Base-by-base conservation (phyloP, 2,797 vertebrate species). In the Tiaroga cobitis region DNA sequence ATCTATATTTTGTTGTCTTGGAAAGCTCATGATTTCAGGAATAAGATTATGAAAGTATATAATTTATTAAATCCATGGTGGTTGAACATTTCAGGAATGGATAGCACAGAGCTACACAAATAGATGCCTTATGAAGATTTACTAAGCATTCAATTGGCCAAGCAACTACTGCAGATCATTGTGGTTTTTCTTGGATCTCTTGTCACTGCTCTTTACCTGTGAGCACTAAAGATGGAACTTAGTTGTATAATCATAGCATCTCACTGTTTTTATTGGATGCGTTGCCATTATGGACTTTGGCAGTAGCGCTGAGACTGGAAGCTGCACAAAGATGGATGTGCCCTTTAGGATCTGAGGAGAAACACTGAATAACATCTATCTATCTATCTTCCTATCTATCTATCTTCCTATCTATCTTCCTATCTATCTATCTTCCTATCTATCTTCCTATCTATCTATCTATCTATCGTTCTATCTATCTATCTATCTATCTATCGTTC, bases 181-280 rank as follows among this genome's bases (percentile, higher is more conserved):
- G 0, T 81, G 78, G 32, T 85, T 80, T 85, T 63, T 81, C 79
- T 65, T 65, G 78, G 77, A 81, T 75, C 41, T 63, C 41, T 73
- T 51, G 67, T 59, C 65, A 24, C 63, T 77, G 61, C 82, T 77
- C 18, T 84, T 70, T 84, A 26, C 65, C 79, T 84, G 51, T 49
- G 51, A 69, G 51, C 65, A 26, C 83, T 79, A 79, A 72, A 84
- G 75, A 79, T 72, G 67, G 65, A 59, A 70, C 74, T 5, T 19
- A 34, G 32, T 43, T 70, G 26, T 78, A 49, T 69, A 84, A 84
- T 78, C 74, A 69, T 70, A 84, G 82, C 32, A 39, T 84, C 82
- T 84, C 82, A 41, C 37, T 84, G 83, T 84, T 84, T 84, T 61
- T 29, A 46, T 79, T 84, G 83, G 75, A 78, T 79, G 51, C 76